Conservation (phyloP, 2,888 invertebrate species). For the Eurytoma californica region DNA sequence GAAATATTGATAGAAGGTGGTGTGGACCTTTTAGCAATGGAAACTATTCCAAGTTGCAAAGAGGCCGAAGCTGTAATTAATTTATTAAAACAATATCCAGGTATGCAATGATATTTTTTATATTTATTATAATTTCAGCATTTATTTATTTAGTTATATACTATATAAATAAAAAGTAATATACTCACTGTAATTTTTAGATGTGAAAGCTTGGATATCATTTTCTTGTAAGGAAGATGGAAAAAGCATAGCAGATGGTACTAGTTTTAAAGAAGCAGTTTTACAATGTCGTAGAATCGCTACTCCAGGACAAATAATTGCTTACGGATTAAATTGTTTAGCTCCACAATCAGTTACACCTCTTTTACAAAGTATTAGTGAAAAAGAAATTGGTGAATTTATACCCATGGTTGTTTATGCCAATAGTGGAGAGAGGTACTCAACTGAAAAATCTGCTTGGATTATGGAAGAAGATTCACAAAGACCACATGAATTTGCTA, state of each 20-base stretch:
- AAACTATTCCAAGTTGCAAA: slow-evolving; percentile 90
- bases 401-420: slow-evolving; percentile 93
- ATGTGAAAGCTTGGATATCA: slow-evolving; percentile 88
- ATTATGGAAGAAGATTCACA: slow-evolving; percentile 80
- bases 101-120: slow-evolving; percentile 57
- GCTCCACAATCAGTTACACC: slow-evolving; percentile 81
- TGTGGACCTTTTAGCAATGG: slow-evolving; percentile 90
- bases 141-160: not conserved
- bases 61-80: slow-evolving; percentile 91
- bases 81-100: slow-evolving; percentile 86
- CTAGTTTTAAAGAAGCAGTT: slow-evolving; percentile 85
- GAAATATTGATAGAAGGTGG: slow-evolving; percentile 87
- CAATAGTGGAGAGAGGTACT: slow-evolving; percentile 92
- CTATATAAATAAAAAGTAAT: not conserved
- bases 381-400: slow-evolving; percentile 73
- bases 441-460: slow-evolving; percentile 78
- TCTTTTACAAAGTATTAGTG: slow-evolving; percentile 79
- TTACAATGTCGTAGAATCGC: slow-evolving; percentile 79
- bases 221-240: slow-evolving; percentile 88
- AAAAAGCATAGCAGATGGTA: slow-evolving; percentile 85
- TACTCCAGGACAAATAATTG: slow-evolving; percentile 84
- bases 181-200: slow-evolving; percentile 15
- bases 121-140: not conserved
- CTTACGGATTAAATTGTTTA: slow-evolving; percentile 93
- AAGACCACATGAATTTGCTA: slow-evolving; percentile 83